These are phyloP conservation scores for Eulemur coronatus DNA, from an alignment of 2,797 vertebrate species.

Conservation along the genomic window DNA sequence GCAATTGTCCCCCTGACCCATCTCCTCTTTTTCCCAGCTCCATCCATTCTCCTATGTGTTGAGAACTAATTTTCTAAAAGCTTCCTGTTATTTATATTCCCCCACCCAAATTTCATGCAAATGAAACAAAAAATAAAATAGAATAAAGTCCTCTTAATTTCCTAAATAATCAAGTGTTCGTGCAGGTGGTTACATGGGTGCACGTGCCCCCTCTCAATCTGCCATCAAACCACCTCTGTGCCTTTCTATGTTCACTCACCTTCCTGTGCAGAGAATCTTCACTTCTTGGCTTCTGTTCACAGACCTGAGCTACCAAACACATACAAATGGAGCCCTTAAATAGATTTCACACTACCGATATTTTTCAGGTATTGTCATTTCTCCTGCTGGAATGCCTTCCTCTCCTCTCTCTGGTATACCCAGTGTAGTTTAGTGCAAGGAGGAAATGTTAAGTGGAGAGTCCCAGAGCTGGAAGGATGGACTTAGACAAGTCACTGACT, in stretches of 20 bases:
- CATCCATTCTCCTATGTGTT: neutral
- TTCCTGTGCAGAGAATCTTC: neutral
- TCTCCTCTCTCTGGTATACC: neutral
- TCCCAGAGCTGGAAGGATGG: neutral
- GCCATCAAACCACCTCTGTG: neutral
- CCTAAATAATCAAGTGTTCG: neutral
- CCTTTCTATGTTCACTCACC: neutral
- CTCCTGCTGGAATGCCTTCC: neutral
- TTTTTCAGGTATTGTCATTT: neutral
- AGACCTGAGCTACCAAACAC: neutral
- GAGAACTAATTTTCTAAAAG: constrained; percentile 34
- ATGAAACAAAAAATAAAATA: neutral
- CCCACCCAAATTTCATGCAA: neutral
- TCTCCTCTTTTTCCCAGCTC: neutral
- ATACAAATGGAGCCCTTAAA: neutral
- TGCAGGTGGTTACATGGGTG: neutral
- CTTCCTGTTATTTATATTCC: neutral
- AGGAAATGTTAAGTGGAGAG: neutral
- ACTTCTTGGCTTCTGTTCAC: neutral
- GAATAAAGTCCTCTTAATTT: neutral
- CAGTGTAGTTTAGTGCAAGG: neutral
- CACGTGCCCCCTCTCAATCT: neutral
- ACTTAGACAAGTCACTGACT: neutral
- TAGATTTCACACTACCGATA: too few species aligned
- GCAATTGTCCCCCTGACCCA: neutral